Percentiles rank a stretch among this genome's conserved stretches.
These are phyloP conservation scores for Diprion similis DNA, from an alignment of 1,140 invertebrate genomes.

Conservation along the genomic window DNA sequence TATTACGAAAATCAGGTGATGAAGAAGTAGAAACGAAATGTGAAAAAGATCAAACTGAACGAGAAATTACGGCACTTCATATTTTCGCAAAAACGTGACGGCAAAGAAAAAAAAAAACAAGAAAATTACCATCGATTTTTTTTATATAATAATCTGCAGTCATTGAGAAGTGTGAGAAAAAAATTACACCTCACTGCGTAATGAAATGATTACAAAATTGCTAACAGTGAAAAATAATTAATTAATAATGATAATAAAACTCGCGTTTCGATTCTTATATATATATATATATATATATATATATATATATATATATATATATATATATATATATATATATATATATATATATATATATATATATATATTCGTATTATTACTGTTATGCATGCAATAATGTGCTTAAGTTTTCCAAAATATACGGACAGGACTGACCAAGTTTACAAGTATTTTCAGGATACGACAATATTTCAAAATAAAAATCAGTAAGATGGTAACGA, in stretches of 20 bases:
- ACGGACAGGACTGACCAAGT: slow-evolving; percentile 52
- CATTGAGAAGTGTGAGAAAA: too few relatives aligned
- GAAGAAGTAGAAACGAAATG: slow-evolving; percentile 13
- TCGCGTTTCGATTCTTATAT: too few relatives aligned
- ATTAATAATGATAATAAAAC: too few relatives aligned
- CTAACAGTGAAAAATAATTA: too few relatives aligned
- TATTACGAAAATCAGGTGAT: background rate
- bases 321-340: too few relatives aligned
- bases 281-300: too few relatives aligned
- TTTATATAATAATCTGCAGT: background rate
- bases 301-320: too few relatives aligned
- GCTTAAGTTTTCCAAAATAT: background rate
- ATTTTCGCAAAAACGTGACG: slow-evolving; percentile 28
- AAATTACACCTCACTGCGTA: too few relatives aligned
- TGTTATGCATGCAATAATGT: background rate
- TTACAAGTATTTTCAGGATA: slow-evolving; percentile 32
- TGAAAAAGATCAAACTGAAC: slow-evolving; percentile 10
- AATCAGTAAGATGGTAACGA: background rate
- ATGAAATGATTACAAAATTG: too few relatives aligned
- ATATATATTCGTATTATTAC: background rate
- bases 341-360: too few relatives aligned
- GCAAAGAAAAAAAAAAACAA: background rate
- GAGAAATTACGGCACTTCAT: slow-evolving; percentile 53
- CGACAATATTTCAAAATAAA: background rate
- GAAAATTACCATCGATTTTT: background rate